phyloP scores from a whole-genome alignment of 2,797 vertebrate species.

The Zonotrichia albicollis region DNA sequence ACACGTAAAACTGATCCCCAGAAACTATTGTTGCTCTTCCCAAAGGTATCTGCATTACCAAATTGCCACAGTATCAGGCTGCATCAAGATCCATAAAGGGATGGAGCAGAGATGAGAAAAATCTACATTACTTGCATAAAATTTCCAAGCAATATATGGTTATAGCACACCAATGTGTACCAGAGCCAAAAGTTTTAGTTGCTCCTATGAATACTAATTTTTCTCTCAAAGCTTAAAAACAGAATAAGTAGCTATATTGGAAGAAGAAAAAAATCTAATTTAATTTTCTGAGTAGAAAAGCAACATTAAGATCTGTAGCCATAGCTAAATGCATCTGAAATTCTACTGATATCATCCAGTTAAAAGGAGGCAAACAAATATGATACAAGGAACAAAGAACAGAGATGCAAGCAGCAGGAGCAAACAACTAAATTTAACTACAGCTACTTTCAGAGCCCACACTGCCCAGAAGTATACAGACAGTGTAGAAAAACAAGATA shows the following conservation, averaged over 20 bases:
- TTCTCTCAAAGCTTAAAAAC: background rate
- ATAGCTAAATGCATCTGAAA: background rate
- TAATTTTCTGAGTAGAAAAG: slow-evolving; percentile 4
- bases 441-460: background rate
- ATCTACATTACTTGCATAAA: background rate
- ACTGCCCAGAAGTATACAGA: background rate
- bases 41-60: background rate
- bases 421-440: background rate
- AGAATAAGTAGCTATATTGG: background rate
- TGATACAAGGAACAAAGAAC: background rate
- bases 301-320: background rate
- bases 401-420: background rate
- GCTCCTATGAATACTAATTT: background rate
- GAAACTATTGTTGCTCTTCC: background rate
- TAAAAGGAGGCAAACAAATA: background rate
- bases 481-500: background rate
- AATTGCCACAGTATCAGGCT: background rate
- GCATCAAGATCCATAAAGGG: background rate
- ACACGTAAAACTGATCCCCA: background rate
- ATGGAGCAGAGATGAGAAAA: background rate
- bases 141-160: background rate
- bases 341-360: background rate
- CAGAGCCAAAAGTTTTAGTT: background rate
- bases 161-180: background rate
- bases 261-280: background rate